Evolutionary conservation across 2,888 invertebrate genomes (phyloP).

Genomic region (Alloscopus bannaensis): DNA sequence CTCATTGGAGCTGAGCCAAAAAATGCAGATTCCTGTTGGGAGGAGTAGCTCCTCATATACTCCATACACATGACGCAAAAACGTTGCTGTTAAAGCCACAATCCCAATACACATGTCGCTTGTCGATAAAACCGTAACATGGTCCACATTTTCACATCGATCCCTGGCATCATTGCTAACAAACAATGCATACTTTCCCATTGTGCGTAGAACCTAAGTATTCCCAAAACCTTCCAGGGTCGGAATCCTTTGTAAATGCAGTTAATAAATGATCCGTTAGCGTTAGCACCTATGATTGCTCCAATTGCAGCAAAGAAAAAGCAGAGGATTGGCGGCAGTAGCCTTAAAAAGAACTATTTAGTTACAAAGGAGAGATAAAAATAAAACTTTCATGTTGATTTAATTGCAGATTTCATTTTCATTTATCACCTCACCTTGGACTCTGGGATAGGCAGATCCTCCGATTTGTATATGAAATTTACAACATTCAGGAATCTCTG

Average conservation of each 20-base stretch:
- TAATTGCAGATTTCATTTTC: not conserved
- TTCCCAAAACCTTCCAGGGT: too few relatives aligned
- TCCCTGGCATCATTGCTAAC: not conserved
- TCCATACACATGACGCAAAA: slow-evolving; percentile 13
- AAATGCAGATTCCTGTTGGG: not conserved
- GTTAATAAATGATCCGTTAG: slow-evolving; percentile 10
- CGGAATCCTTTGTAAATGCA: slow-evolving; percentile 11
- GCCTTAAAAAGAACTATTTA: not conserved
- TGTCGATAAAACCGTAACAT: not conserved
- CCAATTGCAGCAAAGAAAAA: not conserved
- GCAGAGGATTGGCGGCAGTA: not conserved
- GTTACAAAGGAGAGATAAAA: too few relatives aligned
- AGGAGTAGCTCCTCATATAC: slow-evolving; percentile 29
- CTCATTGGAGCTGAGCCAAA: slow-evolving; percentile 26
- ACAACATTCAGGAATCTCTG: slow-evolving; percentile 16
- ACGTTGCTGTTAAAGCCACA: not conserved
- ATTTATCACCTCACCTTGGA: slow-evolving; percentile 14
- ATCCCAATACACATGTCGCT: not conserved
- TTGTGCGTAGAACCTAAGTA: too few relatives aligned
- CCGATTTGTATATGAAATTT: not conserved
- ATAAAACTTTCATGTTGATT: too few relatives aligned
- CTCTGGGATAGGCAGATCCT: slow-evolving; percentile 16
- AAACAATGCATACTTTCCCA: slow-evolving; percentile 17
- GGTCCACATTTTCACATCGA: not conserved
- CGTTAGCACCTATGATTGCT: not conserved